A percentile compares a stretch with the other conserved stretches of the same genome.
Evolutionary conservation across 2,888 invertebrate species (phyloP).

Genomic region (Cryptus viduatorius): DNA sequence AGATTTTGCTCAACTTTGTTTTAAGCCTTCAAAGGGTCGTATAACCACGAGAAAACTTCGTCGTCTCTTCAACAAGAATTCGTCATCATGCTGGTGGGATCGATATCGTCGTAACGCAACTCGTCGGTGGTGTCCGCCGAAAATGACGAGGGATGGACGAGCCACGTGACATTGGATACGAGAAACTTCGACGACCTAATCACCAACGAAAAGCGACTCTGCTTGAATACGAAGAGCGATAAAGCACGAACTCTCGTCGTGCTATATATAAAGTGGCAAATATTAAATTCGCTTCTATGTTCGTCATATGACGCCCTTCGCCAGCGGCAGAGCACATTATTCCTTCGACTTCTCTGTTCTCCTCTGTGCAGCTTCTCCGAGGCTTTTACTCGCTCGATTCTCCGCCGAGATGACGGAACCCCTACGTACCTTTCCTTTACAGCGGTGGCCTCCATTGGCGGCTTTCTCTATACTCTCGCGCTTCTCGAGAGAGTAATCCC

Average conservation of each 20-base stretch:
- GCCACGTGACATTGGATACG: constrained; percentile 32
- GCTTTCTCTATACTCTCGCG: background rate
- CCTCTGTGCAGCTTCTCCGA: constrained; percentile 18
- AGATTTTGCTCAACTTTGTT: background rate
- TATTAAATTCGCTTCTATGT: constrained; percentile 49
- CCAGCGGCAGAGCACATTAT: constrained; percentile 9
- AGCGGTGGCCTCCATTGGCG: constrained; percentile 26
- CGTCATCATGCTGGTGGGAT: constrained; percentile 77
- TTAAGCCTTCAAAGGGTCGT: background rate
- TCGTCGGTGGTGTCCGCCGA: background rate
- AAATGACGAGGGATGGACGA: constrained; percentile 37
- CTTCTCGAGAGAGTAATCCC: constrained; percentile 51
- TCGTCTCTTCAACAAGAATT: constrained; percentile 72
- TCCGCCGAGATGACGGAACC: constrained; percentile 44
- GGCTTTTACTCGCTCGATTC: constrained; percentile 29
- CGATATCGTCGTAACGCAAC: constrained; percentile 71
- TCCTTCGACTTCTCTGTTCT: constrained; percentile 22
- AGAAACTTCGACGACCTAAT: constrained; percentile 58
- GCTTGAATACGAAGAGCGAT: constrained; percentile 46
- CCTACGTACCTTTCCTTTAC: constrained; percentile 48
- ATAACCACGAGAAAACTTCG: constrained; percentile 3
- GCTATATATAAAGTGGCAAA: constrained; percentile 29
- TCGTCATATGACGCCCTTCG: constrained; percentile 24
- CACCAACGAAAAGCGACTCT: constrained; percentile 36
- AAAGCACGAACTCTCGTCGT: constrained; percentile 54